Conservation (phyloP, 1,140 invertebrate species). For the Drosophila azteca region DNA sequence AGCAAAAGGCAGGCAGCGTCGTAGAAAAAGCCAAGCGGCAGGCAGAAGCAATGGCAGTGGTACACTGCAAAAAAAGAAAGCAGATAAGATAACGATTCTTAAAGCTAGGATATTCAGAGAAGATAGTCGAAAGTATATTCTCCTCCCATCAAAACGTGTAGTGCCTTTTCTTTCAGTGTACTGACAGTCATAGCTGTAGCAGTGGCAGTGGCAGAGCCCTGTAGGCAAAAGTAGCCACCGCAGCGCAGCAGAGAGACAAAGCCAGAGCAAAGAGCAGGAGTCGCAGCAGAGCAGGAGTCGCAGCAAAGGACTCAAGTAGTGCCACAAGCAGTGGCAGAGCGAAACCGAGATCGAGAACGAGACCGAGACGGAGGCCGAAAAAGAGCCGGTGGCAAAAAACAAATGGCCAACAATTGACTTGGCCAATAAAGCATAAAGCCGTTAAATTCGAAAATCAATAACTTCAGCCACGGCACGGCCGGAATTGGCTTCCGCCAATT, state of each 20-base stretch:
- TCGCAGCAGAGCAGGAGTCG: constrained; percentile 35
- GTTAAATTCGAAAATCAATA: constrained; percentile 79
- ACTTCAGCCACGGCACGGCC: constrained; percentile 25
- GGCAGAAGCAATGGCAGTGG: too few species aligned
- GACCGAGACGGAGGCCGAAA: not conserved
- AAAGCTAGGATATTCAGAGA: too few species aligned
- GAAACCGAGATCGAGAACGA: too few species aligned
- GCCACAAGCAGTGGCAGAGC: too few species aligned
- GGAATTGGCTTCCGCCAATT: constrained; percentile 58
- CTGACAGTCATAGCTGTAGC: not conserved
- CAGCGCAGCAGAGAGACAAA: constrained; percentile 12
- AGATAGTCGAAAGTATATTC: too few species aligned
- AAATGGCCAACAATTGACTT: constrained; percentile 71
- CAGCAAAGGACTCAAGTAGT: not conserved
- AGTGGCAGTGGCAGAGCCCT: not conserved
- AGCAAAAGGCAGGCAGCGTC: too few species aligned
- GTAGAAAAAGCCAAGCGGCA: too few species aligned
- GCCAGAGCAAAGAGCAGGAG: constrained; percentile 12
- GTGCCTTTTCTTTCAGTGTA: too few species aligned
- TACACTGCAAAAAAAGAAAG: too few species aligned
- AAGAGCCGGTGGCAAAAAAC: constrained; percentile 47
- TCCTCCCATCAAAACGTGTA: too few species aligned
- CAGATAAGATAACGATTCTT: too few species aligned
- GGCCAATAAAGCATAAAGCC: constrained; percentile 77
- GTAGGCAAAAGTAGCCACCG: not conserved